Percentiles rank a stretch among this genome's conserved stretches.
Conservation (phyloP, 2,888 invertebrate species). For the Leucozona laternaria region DNA sequence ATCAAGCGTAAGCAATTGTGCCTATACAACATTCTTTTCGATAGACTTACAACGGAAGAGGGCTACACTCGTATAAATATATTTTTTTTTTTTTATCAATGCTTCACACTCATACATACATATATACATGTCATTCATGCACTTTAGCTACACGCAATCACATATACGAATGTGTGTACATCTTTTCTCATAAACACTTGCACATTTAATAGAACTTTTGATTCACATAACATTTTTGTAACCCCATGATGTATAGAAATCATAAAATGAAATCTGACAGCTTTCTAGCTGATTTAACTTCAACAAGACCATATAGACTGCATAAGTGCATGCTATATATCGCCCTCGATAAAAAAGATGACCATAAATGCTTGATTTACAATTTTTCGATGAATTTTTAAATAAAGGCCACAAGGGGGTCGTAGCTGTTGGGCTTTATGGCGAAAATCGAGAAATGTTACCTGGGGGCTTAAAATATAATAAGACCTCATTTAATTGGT, state of each 20-base stretch:
- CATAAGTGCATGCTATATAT: conserved; percentile 4
- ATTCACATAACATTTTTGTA: conserved; percentile 42
- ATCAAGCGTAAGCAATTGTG: conserved; percentile 49
- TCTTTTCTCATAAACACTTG: conserved; percentile 31
- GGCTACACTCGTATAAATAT: conserved; percentile 11
- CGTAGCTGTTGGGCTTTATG: neutral
- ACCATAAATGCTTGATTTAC: conserved; percentile 66
- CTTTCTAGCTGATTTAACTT: conserved; percentile 62
- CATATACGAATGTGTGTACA: neutral
- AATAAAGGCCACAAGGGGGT: neutral
- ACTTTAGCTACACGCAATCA: neutral
- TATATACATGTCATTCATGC: neutral
- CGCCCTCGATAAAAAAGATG: conserved; percentile 37
- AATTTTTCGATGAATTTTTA: conserved; percentile 51
- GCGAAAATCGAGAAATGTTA: neutral
- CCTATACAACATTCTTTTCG: conserved; percentile 7
- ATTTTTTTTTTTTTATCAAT: conserved; percentile 42
- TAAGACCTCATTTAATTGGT: too few species aligned
- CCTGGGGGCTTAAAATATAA: too few species aligned
- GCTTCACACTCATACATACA: neutral
- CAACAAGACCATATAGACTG: neutral
- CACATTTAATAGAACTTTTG: neutral
- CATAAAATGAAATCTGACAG: conserved; percentile 62
- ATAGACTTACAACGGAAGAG: conserved; percentile 43
- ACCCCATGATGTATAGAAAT: conserved; percentile 31